phyloP scores from a whole-genome alignment of 2,113 vertebrate species.

The Alosa alosa region DNA sequence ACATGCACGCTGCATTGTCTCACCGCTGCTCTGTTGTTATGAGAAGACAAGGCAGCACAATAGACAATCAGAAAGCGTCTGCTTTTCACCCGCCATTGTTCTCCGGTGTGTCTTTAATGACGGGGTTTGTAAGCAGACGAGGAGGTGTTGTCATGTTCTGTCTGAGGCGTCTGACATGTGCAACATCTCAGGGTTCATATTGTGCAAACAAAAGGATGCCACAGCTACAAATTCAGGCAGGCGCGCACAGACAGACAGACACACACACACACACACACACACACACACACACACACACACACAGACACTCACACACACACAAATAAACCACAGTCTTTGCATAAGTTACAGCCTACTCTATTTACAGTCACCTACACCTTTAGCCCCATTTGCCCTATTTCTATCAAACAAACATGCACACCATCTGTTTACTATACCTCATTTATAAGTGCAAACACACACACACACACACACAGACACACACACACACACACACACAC shows the following conservation, averaged over 20 bases:
- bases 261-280: not conserved
- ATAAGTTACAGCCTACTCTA: not conserved
- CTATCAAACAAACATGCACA: not conserved
- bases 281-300: not conserved
- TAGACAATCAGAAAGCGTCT: constrained; percentile 14
- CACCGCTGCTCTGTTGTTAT: constrained; percentile 37
- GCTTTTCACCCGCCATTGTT: not conserved
- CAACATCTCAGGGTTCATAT: not conserved
- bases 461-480: no score
- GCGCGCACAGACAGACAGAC: not conserved
- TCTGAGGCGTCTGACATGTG: not conserved
- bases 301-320: not conserved
- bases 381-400: not conserved
- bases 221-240: not conserved
- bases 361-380: not conserved
- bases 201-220: not conserved
- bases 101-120: not conserved
- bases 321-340: not conserved
- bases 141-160: not conserved
- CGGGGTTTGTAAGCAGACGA: not conserved
- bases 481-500: constrained; percentile 9
- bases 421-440: not conserved
- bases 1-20: not conserved
- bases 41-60: not conserved
- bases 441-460: constrained; percentile 17